phyloP scores from a whole-genome alignment of 2,888 invertebrate species.

The Drosophila birchii region DNA sequence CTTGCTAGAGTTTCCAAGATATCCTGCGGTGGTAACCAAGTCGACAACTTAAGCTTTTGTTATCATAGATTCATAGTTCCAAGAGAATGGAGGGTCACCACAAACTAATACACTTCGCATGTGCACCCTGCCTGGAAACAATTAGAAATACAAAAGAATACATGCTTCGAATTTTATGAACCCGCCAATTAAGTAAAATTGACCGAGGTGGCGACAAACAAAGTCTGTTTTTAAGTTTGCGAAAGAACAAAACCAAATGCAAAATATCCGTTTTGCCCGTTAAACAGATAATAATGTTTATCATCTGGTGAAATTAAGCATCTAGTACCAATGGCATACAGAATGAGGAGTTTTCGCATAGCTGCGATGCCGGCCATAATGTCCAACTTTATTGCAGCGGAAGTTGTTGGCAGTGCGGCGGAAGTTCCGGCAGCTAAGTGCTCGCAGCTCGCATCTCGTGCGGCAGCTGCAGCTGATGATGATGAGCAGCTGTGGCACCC shows the following conservation, averaged over 20 bases:
- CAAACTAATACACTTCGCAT: neutral
- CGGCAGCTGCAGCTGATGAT: conserved; percentile 7
- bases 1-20: neutral
- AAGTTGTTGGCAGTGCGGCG: conserved; percentile 23
- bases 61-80: neutral
- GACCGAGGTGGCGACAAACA: neutral
- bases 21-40: neutral
- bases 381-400: conserved; percentile 26
- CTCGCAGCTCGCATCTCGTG: conserved; percentile 8
- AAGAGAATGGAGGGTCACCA: neutral
- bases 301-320: neutral
- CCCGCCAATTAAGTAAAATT: neutral
- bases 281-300: conserved; percentile 4
- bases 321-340: neutral
- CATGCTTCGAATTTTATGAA: neutral
- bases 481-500: conserved; percentile 11
- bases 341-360: neutral
- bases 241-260: neutral
- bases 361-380: neutral
- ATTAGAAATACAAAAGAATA: neutral
- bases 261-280: neutral
- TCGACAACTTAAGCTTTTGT: no score
- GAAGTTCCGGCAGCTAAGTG: conserved; percentile 40
- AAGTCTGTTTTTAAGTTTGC: neutral
- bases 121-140: neutral